Evolutionary conservation across 1,140 invertebrate genomes (phyloP).

Genomic region (Panulirus ornatus): DNA sequence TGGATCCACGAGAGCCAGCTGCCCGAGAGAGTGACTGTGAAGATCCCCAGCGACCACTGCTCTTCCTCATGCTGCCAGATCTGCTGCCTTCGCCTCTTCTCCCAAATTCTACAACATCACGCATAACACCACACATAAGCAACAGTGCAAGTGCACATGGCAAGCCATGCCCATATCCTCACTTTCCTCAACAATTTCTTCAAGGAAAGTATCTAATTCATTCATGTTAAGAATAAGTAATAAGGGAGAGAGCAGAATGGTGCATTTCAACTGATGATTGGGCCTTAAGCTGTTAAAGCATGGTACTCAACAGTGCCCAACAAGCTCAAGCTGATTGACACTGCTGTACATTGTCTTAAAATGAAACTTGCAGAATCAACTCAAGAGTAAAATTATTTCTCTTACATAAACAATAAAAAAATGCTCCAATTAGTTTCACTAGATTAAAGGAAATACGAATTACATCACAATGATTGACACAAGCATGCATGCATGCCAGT

Average conservation of each 20-base stretch:
- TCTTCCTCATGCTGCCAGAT: conserved; percentile 69
- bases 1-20: conserved; percentile 70
- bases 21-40: conserved; percentile 72
- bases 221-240: conserved; percentile 19
- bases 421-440: conserved; percentile 42
- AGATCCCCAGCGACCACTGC: conserved; percentile 74
- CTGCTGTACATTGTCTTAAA: neutral
- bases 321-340: conserved; percentile 42
- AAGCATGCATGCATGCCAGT: conserved; percentile 65
- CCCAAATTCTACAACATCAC: conserved; percentile 71
- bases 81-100: conserved; percentile 57
- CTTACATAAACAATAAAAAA: neutral
- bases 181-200: conserved; percentile 29
- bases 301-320: conserved; percentile 47
- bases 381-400: neutral
- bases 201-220: conserved; percentile 12
- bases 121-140: conserved; percentile 72
- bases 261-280: conserved; percentile 43
- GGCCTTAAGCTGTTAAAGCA: conserved; percentile 58
- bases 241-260: conserved; percentile 5
- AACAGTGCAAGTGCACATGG: conserved; percentile 49
- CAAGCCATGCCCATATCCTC: conserved; percentile 53
- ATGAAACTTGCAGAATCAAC: neutral
- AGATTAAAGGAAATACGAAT: conserved; percentile 1
- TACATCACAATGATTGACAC: conserved; percentile 41